Base-by-base conservation (phyloP, 37 sponge, comb jelly and placozoan species). In the Crambe crambe region DNA sequence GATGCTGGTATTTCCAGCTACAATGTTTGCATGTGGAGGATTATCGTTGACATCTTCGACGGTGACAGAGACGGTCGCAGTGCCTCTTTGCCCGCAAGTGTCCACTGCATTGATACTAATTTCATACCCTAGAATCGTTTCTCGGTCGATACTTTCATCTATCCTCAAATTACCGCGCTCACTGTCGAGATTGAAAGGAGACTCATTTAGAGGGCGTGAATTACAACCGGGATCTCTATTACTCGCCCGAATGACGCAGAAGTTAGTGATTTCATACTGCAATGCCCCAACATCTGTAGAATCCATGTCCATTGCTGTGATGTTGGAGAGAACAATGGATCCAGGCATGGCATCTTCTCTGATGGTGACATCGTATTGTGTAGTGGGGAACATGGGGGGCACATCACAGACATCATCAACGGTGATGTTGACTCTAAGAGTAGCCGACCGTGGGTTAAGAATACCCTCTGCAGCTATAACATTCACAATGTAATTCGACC, bases 1-100 rank as follows among this genome's bases (percentile, higher is more conserved):
- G 37, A 66, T 17, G 15, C 10, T 59, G n/a, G 21, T 32, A 30
- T 1, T 0, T 1, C 66, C 65, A 37, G 39, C 4, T 32, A 58
- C 5, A 6, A 47, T 4, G 29, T 25, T 39, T 37, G 89, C 38
- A 6, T 64, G 47, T 21, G 94, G 94, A 2, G 73, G 37, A 69
- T 89, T 86, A 65, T 91, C 91, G 64, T 94, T 89, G 22, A 87
- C 51, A 54, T 83, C 76, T 0, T 68, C 81, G n/a, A 92, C 64
- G 10, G 44, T 51, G 10, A 92, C 64, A 6, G 54, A n/a, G 21
- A 86, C 82, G 1, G 74, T 65, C 9, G 83, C 89, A 42, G 82
- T 87, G 56, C 42, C 60, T 26, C 25, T 42, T 0, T 51, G 18
- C 2, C 20, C 18, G 15, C 72, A 72, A 21, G 74, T 39, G 32